phyloP scores from a whole-genome alignment of 2,888 invertebrate genomes.

The Petrolisthes manimaculis region DNA sequence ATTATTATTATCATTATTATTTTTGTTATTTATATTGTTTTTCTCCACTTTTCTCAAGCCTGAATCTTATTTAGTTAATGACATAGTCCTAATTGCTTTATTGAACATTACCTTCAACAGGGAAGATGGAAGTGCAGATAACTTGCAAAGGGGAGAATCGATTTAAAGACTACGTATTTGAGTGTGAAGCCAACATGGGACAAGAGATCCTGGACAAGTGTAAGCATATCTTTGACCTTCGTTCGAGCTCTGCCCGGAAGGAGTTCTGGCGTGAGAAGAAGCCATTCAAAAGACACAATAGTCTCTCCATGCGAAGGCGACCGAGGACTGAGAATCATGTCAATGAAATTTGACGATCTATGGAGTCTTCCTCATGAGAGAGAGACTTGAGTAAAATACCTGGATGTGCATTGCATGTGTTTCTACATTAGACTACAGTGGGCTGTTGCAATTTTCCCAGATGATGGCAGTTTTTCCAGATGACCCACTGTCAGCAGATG shows the following conservation, averaged over 20 bases:
- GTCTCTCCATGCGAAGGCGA: constrained; percentile 44
- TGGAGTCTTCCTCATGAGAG: not conserved
- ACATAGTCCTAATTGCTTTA: too few species aligned
- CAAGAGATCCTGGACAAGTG: constrained; percentile 61
- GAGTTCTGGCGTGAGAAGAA: constrained; percentile 46
- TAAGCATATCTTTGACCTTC: constrained; percentile 55
- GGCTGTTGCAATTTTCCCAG: too few species aligned
- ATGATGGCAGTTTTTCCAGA: too few species aligned
- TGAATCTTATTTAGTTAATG: too few species aligned
- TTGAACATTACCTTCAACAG: constrained; percentile 15
- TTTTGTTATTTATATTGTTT: too few species aligned
- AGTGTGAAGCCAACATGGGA: constrained; percentile 55
- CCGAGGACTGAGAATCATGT: constrained; percentile 49
- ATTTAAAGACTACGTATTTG: constrained; percentile 63
- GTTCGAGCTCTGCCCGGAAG: constrained; percentile 44
- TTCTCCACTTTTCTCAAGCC: too few species aligned
- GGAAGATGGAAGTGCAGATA: constrained; percentile 57
- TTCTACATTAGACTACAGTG: too few species aligned
- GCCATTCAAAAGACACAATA: constrained; percentile 53
- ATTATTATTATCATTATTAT: too few species aligned
- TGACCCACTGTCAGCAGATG: too few species aligned
- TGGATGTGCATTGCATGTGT: too few species aligned
- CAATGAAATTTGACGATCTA: constrained; percentile 43
- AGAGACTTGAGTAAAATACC: not conserved
- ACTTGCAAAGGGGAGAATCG: constrained; percentile 63